Percentiles rank a stretch among this genome's conserved stretches.
phyloP scores from a whole-genome alignment of 2,888 invertebrate species.

The Eupithecia insigniata region DNA sequence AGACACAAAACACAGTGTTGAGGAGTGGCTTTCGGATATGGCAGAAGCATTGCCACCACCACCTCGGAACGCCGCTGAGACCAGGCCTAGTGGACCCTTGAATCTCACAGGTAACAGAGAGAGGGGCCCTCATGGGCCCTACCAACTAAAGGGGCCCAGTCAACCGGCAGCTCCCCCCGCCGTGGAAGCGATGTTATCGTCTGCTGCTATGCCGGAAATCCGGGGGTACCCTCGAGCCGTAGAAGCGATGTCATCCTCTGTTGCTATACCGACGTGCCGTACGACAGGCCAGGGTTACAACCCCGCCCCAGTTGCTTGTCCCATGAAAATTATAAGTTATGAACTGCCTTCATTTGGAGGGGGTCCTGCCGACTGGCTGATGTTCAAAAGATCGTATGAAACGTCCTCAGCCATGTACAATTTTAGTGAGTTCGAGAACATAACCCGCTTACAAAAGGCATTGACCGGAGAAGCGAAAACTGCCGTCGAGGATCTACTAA shows the following conservation, averaged over 20 bases:
- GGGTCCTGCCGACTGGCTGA: background rate
- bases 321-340: constrained; percentile 5
- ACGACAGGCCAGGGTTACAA: background rate
- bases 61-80: background rate
- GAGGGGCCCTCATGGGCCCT: background rate
- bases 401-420: background rate
- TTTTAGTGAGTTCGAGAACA: background rate
- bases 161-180: background rate
- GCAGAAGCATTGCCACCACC: background rate
- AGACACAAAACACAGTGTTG: background rate
- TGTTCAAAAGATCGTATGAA: background rate
- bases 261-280: too few relatives aligned
- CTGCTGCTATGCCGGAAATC: too few relatives aligned
- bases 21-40: background rate
- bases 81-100: background rate
- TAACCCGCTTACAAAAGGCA: background rate
- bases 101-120: background rate
- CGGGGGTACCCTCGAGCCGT: too few relatives aligned
- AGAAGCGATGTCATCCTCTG: too few relatives aligned
- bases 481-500: background rate
- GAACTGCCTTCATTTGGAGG: background rate
- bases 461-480: background rate
- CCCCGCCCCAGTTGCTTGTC: background rate
- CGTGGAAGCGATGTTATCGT: too few relatives aligned
- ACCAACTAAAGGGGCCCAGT: background rate